Conservation (phyloP, 2,113 vertebrate genomes). For the Cyanocitta stelleri region DNA sequence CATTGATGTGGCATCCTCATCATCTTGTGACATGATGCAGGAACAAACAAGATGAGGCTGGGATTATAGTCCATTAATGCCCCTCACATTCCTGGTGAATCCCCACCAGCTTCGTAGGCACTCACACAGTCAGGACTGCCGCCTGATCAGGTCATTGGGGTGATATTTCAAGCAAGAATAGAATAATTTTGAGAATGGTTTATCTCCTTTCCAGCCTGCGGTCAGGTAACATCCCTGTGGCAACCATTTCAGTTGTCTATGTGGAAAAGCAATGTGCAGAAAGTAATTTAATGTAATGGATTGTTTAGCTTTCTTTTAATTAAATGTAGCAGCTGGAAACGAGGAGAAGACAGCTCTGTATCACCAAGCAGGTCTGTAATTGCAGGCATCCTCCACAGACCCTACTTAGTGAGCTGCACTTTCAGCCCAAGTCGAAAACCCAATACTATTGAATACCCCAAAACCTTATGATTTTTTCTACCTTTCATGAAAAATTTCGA, state of each 20-base stretch:
- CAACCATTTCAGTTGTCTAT: conserved; percentile 21
- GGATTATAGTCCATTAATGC: background rate
- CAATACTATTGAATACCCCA: background rate
- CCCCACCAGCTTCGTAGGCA: background rate
- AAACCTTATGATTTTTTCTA: background rate
- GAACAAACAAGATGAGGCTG: background rate
- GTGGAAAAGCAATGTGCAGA: conserved; percentile 52
- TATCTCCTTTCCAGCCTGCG: conserved; percentile 3
- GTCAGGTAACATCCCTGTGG: conserved; percentile 58
- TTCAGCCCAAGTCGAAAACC: background rate
- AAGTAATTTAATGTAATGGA: conserved; percentile 67
- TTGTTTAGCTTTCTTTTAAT: conserved; percentile 68
- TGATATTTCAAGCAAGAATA: conserved; percentile 1
- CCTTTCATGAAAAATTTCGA: background rate
- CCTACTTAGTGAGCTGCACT: background rate
- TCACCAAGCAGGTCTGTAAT: conserved; percentile 22
- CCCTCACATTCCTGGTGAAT: background rate
- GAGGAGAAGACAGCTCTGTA: conserved; percentile 47
- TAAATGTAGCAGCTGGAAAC: conserved; percentile 67
- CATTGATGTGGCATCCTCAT: background rate
- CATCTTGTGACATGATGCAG: background rate
- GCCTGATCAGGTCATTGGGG: background rate
- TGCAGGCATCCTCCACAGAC: conserved; percentile 2
- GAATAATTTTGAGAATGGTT: conserved; percentile 1
- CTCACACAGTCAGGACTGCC: background rate